Evolutionary conservation across 2,113 vertebrate genomes (phyloP).

Genomic region (Argyrosomus japonicus): DNA sequence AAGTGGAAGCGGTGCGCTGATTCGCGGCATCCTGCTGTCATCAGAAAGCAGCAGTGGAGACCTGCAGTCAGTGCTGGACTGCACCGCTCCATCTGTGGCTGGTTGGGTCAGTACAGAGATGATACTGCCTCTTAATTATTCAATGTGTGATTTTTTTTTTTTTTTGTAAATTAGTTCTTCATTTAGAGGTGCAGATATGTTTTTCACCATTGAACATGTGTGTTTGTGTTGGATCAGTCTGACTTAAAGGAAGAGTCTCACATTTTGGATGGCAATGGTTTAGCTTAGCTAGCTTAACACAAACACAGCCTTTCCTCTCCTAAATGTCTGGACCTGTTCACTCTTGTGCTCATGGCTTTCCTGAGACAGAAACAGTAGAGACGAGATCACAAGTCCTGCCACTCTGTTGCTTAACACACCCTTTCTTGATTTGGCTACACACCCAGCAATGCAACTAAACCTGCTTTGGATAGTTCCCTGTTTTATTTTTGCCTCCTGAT

Average conservation of each 20-base stretch:
- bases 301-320: no score
- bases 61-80: neutral
- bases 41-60: slow-evolving; percentile 16
- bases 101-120: neutral
- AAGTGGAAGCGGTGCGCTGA: neutral
- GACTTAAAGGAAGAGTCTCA: no score
- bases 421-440: slow-evolving; percentile 14
- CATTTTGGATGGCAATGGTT: no score
- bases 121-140: neutral
- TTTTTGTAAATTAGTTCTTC: neutral
- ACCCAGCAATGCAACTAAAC: slow-evolving; percentile 40
- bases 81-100: neutral
- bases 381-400: slow-evolving; percentile 4
- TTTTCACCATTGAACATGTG: neutral
- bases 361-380: neutral
- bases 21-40: slow-evolving; percentile 6
- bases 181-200: neutral
- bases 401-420: slow-evolving; percentile 3
- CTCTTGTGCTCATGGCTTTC: neutral
- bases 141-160: neutral
- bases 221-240: no score
- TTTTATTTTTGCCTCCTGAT: slow-evolving; percentile 9
- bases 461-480: slow-evolving; percentile 14
- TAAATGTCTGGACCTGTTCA: slow-evolving; percentile 8
- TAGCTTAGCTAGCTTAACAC: no score